These are phyloP conservation scores for Ginglymostoma cirratum DNA, from an alignment of 2,113 vertebrate species.

Conservation along the genomic window DNA sequence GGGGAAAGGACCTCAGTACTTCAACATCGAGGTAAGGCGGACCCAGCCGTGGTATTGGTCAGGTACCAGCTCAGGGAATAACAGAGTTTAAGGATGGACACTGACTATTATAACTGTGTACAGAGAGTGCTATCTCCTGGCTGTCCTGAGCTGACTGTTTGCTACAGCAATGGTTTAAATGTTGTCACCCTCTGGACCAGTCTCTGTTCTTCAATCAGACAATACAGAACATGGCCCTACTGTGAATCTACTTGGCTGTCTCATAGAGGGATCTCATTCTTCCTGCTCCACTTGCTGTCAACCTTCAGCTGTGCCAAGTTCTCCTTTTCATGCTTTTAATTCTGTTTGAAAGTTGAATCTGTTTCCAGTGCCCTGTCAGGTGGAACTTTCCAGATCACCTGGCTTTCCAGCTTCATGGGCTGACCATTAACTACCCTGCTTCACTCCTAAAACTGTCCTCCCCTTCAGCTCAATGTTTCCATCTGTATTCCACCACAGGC, in stretches of 20 bases:
- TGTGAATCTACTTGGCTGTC: neutral
- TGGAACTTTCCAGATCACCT: neutral
- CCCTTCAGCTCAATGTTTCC: neutral
- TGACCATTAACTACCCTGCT: too few species aligned
- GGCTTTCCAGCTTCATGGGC: too few species aligned
- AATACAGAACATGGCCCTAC: neutral
- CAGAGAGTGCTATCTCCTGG: neutral
- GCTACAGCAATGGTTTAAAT: neutral
- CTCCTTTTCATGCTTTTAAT: neutral
- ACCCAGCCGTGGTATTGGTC: neutral
- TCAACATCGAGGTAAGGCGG: slow-evolving; percentile 75
- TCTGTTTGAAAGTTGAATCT: neutral
- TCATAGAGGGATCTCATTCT: neutral
- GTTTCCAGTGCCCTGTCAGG: neutral
- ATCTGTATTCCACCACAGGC: neutral
- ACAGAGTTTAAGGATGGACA: neutral
- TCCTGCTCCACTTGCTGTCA: neutral
- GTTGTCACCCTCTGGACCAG: neutral
- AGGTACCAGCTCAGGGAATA: neutral
- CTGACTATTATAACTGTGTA: neutral
- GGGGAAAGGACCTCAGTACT: slow-evolving; percentile 85
- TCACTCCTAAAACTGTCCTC: neutral
- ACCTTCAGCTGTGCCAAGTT: too few species aligned
- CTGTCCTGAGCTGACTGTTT: neutral
- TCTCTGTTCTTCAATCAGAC: too few species aligned